Base-by-base conservation (phyloP, 2,888 invertebrate species). In the Apotomis turbidana region DNA sequence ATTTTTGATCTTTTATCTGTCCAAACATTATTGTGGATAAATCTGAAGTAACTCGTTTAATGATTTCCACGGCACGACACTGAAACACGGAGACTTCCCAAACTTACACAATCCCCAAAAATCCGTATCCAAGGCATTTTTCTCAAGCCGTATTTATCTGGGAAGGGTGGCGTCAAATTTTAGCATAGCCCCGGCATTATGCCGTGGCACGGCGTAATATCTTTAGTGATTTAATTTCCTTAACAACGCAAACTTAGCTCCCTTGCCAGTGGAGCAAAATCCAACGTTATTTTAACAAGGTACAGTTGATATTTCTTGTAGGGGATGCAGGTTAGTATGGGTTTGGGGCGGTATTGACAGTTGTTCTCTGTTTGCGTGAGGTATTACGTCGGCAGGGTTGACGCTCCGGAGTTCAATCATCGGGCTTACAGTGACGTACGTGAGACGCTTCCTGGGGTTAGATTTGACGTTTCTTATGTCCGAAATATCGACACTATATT, bases 211-310 rank as follows among this genome's bases (percentile, higher is more conserved):
- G 67, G 44, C 67, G 67, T 71, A 62, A 71, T 71, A 61, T 71
- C 67, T 71, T 71, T 71, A 71, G 71, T 71, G 67, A 68, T 71
- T 71, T 71, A 71, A 71, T 71, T 71, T 71, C 71, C 71, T 71
- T 68, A 57, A 62, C 67, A 71, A 71, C 66, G 59, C 54, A 68
- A 68, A 71, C 67, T 68, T 71, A 62, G 61, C 61, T 68, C 15
- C 38, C 3, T 8, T 2, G 9, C 12, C 15, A 12, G 3, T 5
- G 9, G 15, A 9, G 12, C 44, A 0, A 62, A 71, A 44, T 10
- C 6, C 9, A 62, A 51, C 67, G 54, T 51, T 61, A 52, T 41
- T 8, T 41, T 41, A 41, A 27, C 44, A 44, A n/a, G 6, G 15
- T 51, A 68, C 1, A 57, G 55, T 44, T 51, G 9, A 27, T 41